These are phyloP conservation scores for Henricia sp. DNA, from an alignment of 53 echinoderm and acorn worm species.

Conservation along the genomic window DNA sequence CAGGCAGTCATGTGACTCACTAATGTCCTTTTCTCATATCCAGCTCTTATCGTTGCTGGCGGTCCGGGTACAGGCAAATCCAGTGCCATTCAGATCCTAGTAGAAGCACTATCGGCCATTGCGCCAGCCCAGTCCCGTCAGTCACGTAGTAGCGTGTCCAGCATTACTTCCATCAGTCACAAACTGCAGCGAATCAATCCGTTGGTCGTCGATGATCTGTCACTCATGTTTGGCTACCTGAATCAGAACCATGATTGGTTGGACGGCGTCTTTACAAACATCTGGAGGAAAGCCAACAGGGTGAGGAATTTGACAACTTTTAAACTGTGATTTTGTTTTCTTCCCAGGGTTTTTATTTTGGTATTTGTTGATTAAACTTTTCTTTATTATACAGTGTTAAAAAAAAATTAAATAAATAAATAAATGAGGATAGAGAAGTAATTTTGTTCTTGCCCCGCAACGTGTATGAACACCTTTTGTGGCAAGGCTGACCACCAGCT, in stretches of 20 bases:
- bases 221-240: slow-evolving; percentile 92
- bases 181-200: slow-evolving; percentile 97
- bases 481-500: too few relatives aligned
- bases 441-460: too few relatives aligned
- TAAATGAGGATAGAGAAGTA: too few relatives aligned
- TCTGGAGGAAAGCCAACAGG: slow-evolving; percentile 98
- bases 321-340: too few relatives aligned
- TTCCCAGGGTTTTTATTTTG: too few relatives aligned
- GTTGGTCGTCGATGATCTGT: slow-evolving; percentile 93
- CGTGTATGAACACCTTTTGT: too few relatives aligned
- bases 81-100: slow-evolving; percentile 88
- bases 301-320: too few relatives aligned
- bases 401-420: too few relatives aligned
- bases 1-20: too few relatives aligned
- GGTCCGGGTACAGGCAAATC: slow-evolving; percentile 96
- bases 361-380: too few relatives aligned
- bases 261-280: slow-evolving; percentile 87
- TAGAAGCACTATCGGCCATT: slow-evolving; percentile 90
- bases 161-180: slow-evolving; percentile 94
- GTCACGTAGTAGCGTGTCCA: slow-evolving; percentile 83
- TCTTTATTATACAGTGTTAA: too few relatives aligned
- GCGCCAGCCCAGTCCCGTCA: slow-evolving; percentile 91
- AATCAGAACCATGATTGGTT: slow-evolving; percentile 95
- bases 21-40: too few relatives aligned
- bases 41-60: slow-evolving; percentile 84